Percentiles rank a stretch among this genome's conserved stretches.
Conservation (phyloP, 2,888 invertebrate genomes). For the Idaea dimidiata region DNA sequence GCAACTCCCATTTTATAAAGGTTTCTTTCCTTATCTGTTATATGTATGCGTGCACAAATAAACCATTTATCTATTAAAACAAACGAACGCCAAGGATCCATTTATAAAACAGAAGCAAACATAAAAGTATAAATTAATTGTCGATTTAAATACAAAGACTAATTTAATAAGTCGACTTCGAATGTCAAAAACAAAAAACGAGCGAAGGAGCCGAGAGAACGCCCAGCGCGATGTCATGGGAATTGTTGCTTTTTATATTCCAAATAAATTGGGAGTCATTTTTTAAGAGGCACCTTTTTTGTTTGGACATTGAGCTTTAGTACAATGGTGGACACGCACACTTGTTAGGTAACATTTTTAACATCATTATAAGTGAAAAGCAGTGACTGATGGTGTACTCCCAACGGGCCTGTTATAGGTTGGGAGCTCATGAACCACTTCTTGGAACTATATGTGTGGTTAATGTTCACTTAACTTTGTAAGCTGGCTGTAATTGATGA, state of each 20-base stretch:
- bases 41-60: not conserved
- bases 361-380: conserved; percentile 80
- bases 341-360: conserved; percentile 77
- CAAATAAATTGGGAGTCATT: conserved; percentile 79
- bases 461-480: conserved; percentile 2
- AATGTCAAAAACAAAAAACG: conserved; percentile 77
- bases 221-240: conserved; percentile 72
- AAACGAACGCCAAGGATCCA: conserved; percentile 8
- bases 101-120: conserved; percentile 46
- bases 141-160: conserved; percentile 79
- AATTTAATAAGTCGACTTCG: conserved; percentile 78
- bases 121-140: conserved; percentile 67
- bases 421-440: conserved; percentile 36
- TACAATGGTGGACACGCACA: conserved; percentile 78
- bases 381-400: conserved; percentile 64
- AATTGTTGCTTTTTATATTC: conserved; percentile 70
- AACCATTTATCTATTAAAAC: not conserved
- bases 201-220: conserved; percentile 67
- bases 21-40: too few relatives aligned
- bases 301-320: conserved; percentile 60
- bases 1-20: too few relatives aligned
- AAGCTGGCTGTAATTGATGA: not conserved
- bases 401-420: conserved; percentile 37
- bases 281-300: conserved; percentile 63
- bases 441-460: conserved; percentile 34